Base-by-base conservation (phyloP, 2,888 invertebrate species). In the Piscicola geometra region DNA sequence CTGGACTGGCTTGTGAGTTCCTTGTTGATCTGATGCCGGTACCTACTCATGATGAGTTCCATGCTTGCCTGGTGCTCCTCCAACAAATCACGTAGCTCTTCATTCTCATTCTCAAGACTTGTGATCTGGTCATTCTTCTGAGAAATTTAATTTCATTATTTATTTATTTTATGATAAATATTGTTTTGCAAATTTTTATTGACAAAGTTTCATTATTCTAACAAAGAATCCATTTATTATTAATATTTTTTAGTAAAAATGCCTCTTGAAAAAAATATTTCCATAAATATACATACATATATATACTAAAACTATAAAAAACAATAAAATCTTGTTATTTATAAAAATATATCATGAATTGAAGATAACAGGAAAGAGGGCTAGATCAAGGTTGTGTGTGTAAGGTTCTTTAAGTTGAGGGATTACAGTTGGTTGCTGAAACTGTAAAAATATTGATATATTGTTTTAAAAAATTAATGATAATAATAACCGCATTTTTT, bases 11-110 rank as follows among this genome's bases (percentile, higher is more conserved):
- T 9, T 9, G 41, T 9, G 15, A 71, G 71, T 12, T 71, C 30
- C 2, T n/a, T 25, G 52, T 50, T 50, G 2, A 71, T 50, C 47
- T 96, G 95, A 83, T 93, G 91, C 78, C 96, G 88, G 85, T 97
- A 97, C 86, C 96, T 97, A 77, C 92, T 91, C 97, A 97, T 98
- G 81, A 97, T 94, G 80, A 94, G 89, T 85, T 97, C 96, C 81
- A 97, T 87, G 1, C 94, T 93, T 79, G 91, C 91, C 83, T 96
- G 93, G 85, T 97, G 93, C 83, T 97, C 96, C 84, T 96, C 94
- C 70, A 98, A 87, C 25, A 93, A 91, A 75, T 92, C 90, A 82
- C 92, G 89, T n/a, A 97, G 88, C 84, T 95, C 94, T 70, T 92
- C 90, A 86, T 97, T 97, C 85, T 97, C 96, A 79, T 93, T 91